Conservation (phyloP, 2,797 vertebrate species). For the Enteromius thamalakanensis region DNA sequence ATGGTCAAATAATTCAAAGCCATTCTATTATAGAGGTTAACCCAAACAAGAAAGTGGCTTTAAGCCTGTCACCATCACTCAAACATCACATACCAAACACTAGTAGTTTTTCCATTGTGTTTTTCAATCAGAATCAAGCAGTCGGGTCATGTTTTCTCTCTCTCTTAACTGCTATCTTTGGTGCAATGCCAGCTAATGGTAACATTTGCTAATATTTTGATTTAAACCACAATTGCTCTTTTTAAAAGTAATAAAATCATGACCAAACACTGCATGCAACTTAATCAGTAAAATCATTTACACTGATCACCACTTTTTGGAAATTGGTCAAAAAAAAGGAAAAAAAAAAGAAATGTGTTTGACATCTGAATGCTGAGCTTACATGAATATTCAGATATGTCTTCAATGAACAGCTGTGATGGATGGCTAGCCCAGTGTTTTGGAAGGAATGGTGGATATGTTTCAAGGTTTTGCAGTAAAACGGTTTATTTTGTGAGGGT, state of each 20-base stretch:
- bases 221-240: neutral
- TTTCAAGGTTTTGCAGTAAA: neutral
- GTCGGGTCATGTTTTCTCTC: neutral
- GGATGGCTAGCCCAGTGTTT: neutral
- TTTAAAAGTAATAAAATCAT: neutral
- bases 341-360: neutral
- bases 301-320: too few species aligned
- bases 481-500: neutral
- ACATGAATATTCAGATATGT: neutral
- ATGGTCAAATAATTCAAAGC: too few species aligned
- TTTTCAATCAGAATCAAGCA: neutral
- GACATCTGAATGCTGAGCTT: neutral
- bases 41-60: neutral
- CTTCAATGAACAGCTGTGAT: neutral
- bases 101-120: too few species aligned
- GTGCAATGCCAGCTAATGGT: neutral
- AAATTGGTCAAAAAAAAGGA: too few species aligned
- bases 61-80: neutral
- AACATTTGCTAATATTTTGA: neutral
- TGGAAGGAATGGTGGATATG: neutral
- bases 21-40: too few species aligned
- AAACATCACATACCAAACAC: neutral
- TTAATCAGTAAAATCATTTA: neutral
- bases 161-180: neutral
- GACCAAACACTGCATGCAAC: neutral